Evolutionary conservation across 2,888 invertebrate genomes (phyloP).

Genomic region (Parnassius apollo): DNA sequence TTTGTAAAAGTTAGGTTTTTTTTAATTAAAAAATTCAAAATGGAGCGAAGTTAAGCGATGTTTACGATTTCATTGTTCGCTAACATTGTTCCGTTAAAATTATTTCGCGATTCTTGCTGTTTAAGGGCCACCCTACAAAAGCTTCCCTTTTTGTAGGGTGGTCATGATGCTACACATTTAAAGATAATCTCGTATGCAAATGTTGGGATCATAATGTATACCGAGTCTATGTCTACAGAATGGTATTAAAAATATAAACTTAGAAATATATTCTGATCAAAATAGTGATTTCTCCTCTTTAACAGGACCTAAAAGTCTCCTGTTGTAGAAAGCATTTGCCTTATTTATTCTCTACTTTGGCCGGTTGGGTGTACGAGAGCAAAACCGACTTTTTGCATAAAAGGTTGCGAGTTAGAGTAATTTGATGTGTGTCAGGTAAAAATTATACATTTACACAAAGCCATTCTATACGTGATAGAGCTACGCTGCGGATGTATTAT

Average conservation of each 20-base stretch:
- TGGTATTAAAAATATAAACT: background rate
- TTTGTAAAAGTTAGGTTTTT: no score
- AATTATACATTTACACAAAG: no score
- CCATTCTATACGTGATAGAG: no score
- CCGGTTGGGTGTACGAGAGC: no score
- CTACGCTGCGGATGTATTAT: no score
- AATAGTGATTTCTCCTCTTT: background rate
- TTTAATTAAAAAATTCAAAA: no score
- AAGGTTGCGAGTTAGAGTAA: no score
- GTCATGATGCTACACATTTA: background rate
- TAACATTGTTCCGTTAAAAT: constrained; percentile 21
- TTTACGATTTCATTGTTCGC: constrained; percentile 24
- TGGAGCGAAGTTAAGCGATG: constrained; percentile 16
- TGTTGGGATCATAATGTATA: background rate
- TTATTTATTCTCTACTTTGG: background rate
- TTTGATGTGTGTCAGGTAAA: no score
- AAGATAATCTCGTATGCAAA: background rate
- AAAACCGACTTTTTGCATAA: background rate
- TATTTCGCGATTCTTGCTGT: constrained; percentile 25
- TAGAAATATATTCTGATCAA: background rate
- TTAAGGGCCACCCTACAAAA: constrained; percentile 21
- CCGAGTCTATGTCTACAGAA: background rate
- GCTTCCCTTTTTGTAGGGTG: background rate
- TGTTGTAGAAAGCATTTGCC: background rate
- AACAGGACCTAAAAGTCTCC: no score